A percentile compares a stretch with the other conserved stretches of the same genome.
phyloP scores from a whole-genome alignment of 2,797 vertebrate species.

The Sparidentex hasta region DNA sequence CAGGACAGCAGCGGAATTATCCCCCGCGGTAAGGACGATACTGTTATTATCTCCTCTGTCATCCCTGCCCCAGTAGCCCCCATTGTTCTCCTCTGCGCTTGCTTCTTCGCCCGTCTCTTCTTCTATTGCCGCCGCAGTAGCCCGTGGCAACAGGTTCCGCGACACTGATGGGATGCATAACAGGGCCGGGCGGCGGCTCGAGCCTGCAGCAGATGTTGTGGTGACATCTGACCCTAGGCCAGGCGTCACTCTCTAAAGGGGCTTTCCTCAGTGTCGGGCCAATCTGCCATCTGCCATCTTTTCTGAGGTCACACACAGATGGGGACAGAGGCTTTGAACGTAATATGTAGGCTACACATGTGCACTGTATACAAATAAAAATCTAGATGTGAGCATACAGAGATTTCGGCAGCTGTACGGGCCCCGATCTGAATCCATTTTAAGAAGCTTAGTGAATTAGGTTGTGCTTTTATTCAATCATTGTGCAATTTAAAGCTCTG shows the following conservation, averaged over 20 bases:
- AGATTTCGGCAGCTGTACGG: constrained; percentile 50
- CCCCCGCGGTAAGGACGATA: constrained; percentile 66
- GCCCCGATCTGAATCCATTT: constrained; percentile 33
- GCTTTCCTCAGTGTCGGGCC: constrained; percentile 85
- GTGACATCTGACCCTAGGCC: constrained; percentile 92
- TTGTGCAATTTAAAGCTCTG: constrained; percentile 58
- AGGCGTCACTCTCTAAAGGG: constrained; percentile 87
- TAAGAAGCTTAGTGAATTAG: constrained; percentile 78
- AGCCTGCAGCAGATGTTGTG: constrained; percentile 91
- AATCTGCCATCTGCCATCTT: constrained; percentile 93
- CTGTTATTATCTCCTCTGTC: constrained; percentile 79
- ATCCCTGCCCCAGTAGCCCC: constrained; percentile 57
- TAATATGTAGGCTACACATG: constrained; percentile 67
- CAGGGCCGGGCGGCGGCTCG: constrained; percentile 58
- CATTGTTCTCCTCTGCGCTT: constrained; percentile 71
- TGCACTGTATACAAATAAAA: constrained; percentile 73
- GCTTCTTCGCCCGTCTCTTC: constrained; percentile 54
- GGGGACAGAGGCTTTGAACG: constrained; percentile 47
- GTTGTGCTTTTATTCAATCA: constrained; percentile 71
- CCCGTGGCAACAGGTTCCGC: constrained; percentile 86
- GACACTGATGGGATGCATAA: constrained; percentile 68
- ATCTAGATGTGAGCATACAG: constrained; percentile 21
- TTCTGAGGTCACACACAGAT: constrained; percentile 77
- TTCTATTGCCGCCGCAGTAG: constrained; percentile 68
- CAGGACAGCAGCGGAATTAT: constrained; percentile 74